These are phyloP conservation scores for Drosophila sechellia DNA, from an alignment of 1,140 invertebrate species.

Conservation along the genomic window DNA sequence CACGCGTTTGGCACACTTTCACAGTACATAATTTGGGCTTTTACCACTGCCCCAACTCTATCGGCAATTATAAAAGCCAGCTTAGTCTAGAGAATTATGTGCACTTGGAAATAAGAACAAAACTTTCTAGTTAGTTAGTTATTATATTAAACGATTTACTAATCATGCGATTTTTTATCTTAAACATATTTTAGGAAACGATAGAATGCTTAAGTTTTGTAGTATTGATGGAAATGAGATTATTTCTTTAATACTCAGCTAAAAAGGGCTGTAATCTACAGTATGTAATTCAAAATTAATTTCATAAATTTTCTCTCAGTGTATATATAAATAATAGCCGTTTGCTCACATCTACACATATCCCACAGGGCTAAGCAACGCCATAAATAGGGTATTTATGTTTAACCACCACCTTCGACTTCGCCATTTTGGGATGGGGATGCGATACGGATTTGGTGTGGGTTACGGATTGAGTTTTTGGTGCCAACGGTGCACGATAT, in stretches of 20 bases:
- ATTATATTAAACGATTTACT: no score
- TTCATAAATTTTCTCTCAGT: not conserved
- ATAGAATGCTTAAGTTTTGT: no score
- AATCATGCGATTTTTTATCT: not conserved
- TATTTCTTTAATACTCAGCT: no score
- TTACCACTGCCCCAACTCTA: not conserved
- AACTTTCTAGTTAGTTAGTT: no score
- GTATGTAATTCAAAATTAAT: not conserved
- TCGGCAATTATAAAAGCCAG: conserved; percentile 2
- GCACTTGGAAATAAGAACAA: conserved; percentile 1
- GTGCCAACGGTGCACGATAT: conserved; percentile 4
- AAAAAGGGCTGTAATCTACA: no score
- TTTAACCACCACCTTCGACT: conserved; percentile 52
- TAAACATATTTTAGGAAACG: no score
- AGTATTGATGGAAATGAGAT: no score
- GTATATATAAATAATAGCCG: conserved; percentile 60
- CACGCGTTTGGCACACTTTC: conserved; percentile 61
- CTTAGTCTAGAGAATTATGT: not conserved
- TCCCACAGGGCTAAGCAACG: conserved; percentile 62
- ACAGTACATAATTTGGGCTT: conserved; percentile 14
- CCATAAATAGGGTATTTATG: conserved; percentile 73
- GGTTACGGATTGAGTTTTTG: conserved; percentile 25
- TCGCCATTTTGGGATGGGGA: conserved; percentile 43
- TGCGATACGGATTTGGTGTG: conserved; percentile 18
- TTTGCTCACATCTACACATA: conserved; percentile 33